Evolutionary conservation across 2,888 invertebrate genomes (phyloP), one percentile per base, ranked within the genome.

Genomic region (Zootermopsis nevadensis): DNA sequence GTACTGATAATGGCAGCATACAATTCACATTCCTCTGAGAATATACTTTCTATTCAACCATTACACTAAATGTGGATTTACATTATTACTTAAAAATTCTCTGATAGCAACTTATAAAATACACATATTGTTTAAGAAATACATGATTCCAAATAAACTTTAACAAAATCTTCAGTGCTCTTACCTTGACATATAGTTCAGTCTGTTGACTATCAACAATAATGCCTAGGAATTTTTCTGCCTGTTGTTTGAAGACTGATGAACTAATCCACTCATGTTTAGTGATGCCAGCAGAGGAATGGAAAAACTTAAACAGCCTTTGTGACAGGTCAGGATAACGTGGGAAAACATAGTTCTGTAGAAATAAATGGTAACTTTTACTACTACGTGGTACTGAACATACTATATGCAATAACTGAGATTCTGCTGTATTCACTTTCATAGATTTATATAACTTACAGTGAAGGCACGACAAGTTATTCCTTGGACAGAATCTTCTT

Each of bases 291-390:
- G 92, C 92, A 8, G 93, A 91, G 35, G 88, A 88, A 87, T 93
- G 93, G 85, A 96, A 90, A 88, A 93, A 92, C 83, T 90, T 89
- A 89, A 93, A 96, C 85, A 96, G 91, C 86, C 93, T 93, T 27
- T 92, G 91, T 0, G 94, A 95, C 86, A 96, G 91, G 86, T 94
- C 93, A 3, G 93, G 92, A 88, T 96, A 95, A 88, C 93, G 92
- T n/a, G 96, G 95, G 89, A 96, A 96, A 85, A 97, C 91, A 89
- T 94, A 94, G 87, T 93, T 92, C 94, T 95, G 90, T 72, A 89
- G 89, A 86, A 82, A 85, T 85, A 83, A 83, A 83, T 84, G 35
- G 48, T 55, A 79, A 79, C 60, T 79, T 35, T 77, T 55, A 77
- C 77, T 55, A 77, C 48, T 77, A 72, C 22, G 66, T 79, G 33